Base-by-base conservation (phyloP, 2,113 vertebrate species). In the Phaetusa simplex region DNA sequence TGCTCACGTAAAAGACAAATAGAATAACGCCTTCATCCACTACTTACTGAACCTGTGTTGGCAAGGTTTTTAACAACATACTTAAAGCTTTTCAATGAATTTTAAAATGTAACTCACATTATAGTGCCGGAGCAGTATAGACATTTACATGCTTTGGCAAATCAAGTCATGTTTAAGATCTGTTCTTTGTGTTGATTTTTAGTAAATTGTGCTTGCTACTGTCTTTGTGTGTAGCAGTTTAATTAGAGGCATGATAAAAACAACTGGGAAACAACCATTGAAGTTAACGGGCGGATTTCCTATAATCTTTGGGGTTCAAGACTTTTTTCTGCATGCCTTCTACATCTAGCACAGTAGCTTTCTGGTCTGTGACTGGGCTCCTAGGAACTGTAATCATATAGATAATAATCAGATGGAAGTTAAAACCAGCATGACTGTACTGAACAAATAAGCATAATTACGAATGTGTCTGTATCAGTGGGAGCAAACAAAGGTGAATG, bases 401-500 rank as follows among this genome's bases (percentile, higher is more conserved):
- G 94, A 91, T 70, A 90, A 73, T 70, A 77, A 88, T 83, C 86
- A 93, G 42, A 88, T 71, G 42, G 59, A 84, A 66, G 67, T 70
- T 79, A 88, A 90, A 94, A 90, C 2, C 82, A 74, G 47, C 59
- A 86, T 38, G 82, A 66, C 59, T 47, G 40, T 62, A 89, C 55
- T 67, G 69, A 97, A 86, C 43, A 95, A 89, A 71, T 86, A 89
- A 7, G 56, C 56, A 45, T 89, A 62, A 84, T 85, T 84, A 77
- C 65, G 62, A 91, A 86, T 64, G 11, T 73, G 62, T 86, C 62
- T 90, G 32, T 70, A 74, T 71, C 81, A 90, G 70, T 85, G 52
- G 45, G 78, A 94, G 82, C 5, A 3, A 86, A 76, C 64, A 30
- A 84, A 84, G 91, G 21, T 58, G 40, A 88, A 78, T 45, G 77